These are phyloP conservation scores for Automeris io DNA, from an alignment of 2,888 invertebrate genomes.

Conservation along the genomic window DNA sequence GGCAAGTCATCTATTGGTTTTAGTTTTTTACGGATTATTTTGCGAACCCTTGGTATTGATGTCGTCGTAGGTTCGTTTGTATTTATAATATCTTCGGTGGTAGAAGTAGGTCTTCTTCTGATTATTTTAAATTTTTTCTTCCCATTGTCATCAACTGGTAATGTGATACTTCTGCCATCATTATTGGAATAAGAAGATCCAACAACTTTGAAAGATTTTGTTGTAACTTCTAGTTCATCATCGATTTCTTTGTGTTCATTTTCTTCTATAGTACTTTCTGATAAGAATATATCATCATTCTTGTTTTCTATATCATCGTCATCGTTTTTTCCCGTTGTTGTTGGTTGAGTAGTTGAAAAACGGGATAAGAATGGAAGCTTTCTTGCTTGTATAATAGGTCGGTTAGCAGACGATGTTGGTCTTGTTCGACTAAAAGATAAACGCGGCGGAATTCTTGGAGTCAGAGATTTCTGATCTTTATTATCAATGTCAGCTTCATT, in stretches of 20 bases:
- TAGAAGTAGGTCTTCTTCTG: slow-evolving; percentile 49
- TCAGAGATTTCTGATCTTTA: slow-evolving; percentile 22
- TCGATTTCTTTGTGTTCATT: slow-evolving; percentile 54
- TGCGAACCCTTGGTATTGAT: slow-evolving; percentile 43
- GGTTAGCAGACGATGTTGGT: slow-evolving; percentile 23
- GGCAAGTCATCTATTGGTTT: slow-evolving; percentile 40
- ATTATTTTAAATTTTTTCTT: slow-evolving; percentile 53
- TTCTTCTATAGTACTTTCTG: slow-evolving; percentile 70
- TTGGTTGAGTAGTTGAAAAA: slow-evolving; percentile 38
- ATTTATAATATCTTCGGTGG: slow-evolving; percentile 23
- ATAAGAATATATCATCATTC: slow-evolving; percentile 59
- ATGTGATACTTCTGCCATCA: slow-evolving; percentile 34
- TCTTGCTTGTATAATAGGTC: slow-evolving; percentile 36
- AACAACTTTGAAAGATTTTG: slow-evolving; percentile 18
- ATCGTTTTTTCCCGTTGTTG: slow-evolving; percentile 31
- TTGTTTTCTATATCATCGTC: slow-evolving; percentile 48
- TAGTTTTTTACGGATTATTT: slow-evolving; percentile 59
- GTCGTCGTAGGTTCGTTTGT: slow-evolving; percentile 27
- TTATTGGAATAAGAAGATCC: slow-evolving; percentile 19
- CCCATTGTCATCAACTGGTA: slow-evolving; percentile 45
- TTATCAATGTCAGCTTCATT: slow-evolving; percentile 23
- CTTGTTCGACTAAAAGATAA: slow-evolving; percentile 46
- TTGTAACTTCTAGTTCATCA: slow-evolving; percentile 23
- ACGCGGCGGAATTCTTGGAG: slow-evolving; percentile 37
- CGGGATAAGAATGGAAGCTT: slow-evolving; percentile 49